A percentile compares a stretch with the other conserved stretches of the same genome.
Evolutionary conservation across 2,797 vertebrate species (phyloP).

Genomic region (Xiphophorus birchmanni): DNA sequence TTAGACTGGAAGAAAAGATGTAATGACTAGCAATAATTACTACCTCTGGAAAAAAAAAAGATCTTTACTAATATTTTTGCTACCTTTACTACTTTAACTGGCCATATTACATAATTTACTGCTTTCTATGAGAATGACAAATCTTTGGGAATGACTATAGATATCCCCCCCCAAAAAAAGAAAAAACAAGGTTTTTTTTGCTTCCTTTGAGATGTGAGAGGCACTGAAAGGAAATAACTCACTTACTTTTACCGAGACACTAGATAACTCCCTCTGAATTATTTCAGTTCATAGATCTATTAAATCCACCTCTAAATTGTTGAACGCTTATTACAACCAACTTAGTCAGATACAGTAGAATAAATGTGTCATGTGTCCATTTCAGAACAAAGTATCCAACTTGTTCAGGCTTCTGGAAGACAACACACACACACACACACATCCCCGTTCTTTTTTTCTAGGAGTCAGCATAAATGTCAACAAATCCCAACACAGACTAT

Average conservation of each 20-base stretch:
- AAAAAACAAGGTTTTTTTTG: too few relatives aligned
- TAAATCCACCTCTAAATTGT: neutral
- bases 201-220: neutral
- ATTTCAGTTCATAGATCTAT: neutral
- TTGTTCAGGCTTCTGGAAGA: neutral
- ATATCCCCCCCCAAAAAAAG: too few relatives aligned
- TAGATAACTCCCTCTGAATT: neutral
- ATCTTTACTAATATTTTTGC: neutral
- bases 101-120: neutral
- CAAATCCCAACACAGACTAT: constrained; percentile 24
- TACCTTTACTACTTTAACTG: neutral
- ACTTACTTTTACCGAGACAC: too few relatives aligned
- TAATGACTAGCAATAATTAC: neutral
- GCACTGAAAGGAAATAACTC: neutral
- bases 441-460: constrained; percentile 10
- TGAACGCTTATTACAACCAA: neutral
- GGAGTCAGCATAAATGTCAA: constrained; percentile 25
- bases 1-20: neutral
- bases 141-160: neutral
- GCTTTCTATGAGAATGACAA: neutral
- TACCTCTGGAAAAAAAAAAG: neutral
- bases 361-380: neutral
- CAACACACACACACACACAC: neutral
- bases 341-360: neutral
- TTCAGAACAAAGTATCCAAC: constrained; percentile 7